A percentile compares a stretch with the other conserved stretches of the same genome.
Evolutionary conservation across 2,797 vertebrate species (phyloP).

Genomic region (Lutjanus argentimaculatus): DNA sequence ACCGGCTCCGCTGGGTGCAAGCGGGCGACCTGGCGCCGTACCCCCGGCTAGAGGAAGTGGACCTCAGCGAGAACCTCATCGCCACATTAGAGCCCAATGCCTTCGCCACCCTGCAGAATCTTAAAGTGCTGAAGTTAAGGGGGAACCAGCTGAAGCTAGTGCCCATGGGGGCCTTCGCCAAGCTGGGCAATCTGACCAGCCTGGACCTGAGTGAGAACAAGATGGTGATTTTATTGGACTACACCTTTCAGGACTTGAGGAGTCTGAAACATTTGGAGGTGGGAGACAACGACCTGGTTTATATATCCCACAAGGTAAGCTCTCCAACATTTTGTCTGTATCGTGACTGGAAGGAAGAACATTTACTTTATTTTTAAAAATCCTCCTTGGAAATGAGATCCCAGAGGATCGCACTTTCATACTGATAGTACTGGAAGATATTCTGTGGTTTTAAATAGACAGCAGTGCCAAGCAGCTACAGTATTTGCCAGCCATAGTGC

Average conservation of each 20-base stretch:
- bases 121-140: slow-evolving; percentile 91
- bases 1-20: slow-evolving; percentile 95
- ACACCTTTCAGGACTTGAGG: slow-evolving; percentile 94
- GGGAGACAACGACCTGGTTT: slow-evolving; percentile 97
- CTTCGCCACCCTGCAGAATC: slow-evolving; percentile 91
- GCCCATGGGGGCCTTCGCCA: slow-evolving; percentile 93
- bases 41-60: slow-evolving; percentile 94
- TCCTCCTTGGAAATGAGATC: slow-evolving; percentile 13
- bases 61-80: slow-evolving; percentile 96
- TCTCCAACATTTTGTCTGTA: not conserved
- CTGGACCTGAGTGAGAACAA: slow-evolving; percentile 98
- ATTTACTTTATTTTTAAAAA: not conserved
- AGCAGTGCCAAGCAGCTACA: slow-evolving; percentile 1
- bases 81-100: slow-evolving; percentile 95
- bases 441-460: not conserved
- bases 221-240: slow-evolving; percentile 96
- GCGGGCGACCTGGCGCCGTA: slow-evolving; percentile 92
- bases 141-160: slow-evolving; percentile 96
- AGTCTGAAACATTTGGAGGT: slow-evolving; percentile 94
- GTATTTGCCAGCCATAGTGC: not conserved
- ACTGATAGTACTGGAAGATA: not conserved
- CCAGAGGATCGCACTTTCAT: slow-evolving; percentile 5
- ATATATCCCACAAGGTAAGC: slow-evolving; percentile 92
- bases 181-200: slow-evolving; percentile 93
- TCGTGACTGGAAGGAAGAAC: not conserved